Base-by-base conservation (phyloP, 2,797 vertebrate species). In the Bovichtus variegatus region DNA sequence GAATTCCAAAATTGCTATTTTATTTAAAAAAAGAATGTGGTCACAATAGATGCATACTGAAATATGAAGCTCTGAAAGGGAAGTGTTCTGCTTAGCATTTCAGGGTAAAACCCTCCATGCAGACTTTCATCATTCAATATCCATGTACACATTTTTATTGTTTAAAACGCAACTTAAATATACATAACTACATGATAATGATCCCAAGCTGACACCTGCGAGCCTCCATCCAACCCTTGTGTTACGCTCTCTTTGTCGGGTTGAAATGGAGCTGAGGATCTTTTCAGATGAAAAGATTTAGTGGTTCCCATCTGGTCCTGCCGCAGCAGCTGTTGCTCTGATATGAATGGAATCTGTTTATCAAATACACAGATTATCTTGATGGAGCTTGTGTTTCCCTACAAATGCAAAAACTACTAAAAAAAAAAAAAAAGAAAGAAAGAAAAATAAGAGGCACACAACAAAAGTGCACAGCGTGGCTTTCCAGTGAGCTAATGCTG, bases 331-430 rank as follows among this genome's bases (percentile, higher is more conserved):
- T 87, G 78, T 44, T 15, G 36, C 9, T 41, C 3, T 1, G 4
- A 60, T 66, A 74, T 81, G 64, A 86, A 9, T 15, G 60, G 58
- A 44, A 58, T 51, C 47, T 87, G 60, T 71, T 88, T 68, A 75
- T 82, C 78, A 49, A 44, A 58, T 11, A 60, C 11, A 18, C 31
- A 41, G 57, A 74, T 76, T 10, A 79, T 78, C 61, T 15, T 29
- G 55, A 53, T 64, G 46, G 36, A 75, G 46, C 60, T 2, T 0
- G 4, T 57, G 25, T 55, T 79, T 54, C 50, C 23, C 29, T 53
- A 36, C 41, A 88, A 78, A 54, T 1, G 1, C 43, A 80, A 23
- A 62, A 71, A 15, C 50, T 29, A 47, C 27, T n/a, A 27, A 54
- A 70, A 64, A 63, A 50, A n/a, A 53, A 43, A 47, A 15, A 44